These are phyloP conservation scores for Chaetodon auriga DNA, from an alignment of 2,113 vertebrate species.

Conservation along the genomic window DNA sequence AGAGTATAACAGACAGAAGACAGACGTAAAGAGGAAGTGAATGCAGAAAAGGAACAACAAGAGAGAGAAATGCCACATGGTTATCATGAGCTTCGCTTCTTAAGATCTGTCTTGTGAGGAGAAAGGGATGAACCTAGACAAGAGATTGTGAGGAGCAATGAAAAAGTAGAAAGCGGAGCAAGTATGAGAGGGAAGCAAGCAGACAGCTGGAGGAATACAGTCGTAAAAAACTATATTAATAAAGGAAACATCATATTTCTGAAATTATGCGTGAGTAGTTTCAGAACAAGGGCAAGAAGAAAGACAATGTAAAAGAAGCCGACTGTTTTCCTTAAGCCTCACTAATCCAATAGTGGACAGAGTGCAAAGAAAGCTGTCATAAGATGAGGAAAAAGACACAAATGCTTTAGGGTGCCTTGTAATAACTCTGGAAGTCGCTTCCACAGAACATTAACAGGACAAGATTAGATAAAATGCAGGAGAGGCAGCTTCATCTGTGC, in stretches of 20 bases:
- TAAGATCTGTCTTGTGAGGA: not conserved
- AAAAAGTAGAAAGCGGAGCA: not conserved
- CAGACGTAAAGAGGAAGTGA: not conserved
- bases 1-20: constrained; percentile 61
- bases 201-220: not conserved
- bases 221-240: too few relatives aligned
- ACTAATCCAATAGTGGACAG: not conserved
- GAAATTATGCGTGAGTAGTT: not conserved
- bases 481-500: constrained; percentile 4
- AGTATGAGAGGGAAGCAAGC: not conserved
- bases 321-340: not conserved
- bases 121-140: not conserved
- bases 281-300: not conserved
- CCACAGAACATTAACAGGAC: constrained; percentile 28
- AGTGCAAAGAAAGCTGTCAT: not conserved
- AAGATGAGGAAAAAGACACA: not conserved
- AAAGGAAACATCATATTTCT: not conserved
- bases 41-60: not conserved
- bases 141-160: not conserved
- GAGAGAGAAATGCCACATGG: constrained; percentile 21
- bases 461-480: constrained; percentile 35
- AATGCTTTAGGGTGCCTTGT: not conserved
- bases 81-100: constrained; percentile 26
- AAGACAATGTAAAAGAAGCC: not conserved
- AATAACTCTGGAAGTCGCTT: constrained; percentile 3